Conservation (phyloP, 2,113 vertebrate species). For the Corapipo altera region DNA sequence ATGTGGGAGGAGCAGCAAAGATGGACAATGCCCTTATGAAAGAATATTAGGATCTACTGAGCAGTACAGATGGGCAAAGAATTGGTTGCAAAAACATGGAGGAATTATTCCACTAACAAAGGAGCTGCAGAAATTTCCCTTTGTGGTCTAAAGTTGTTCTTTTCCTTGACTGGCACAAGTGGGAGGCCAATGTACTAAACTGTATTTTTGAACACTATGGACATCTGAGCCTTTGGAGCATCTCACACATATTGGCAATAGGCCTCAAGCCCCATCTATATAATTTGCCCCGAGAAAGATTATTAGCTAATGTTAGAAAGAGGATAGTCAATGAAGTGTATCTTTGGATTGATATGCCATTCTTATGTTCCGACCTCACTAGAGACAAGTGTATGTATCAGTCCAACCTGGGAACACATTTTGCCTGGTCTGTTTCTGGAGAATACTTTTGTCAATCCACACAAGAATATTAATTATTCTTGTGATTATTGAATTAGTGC, state of each 20-base stretch:
- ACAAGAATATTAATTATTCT: background rate
- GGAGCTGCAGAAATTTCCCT: background rate
- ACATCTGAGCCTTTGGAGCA: background rate
- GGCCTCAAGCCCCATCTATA: background rate
- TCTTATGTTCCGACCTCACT: background rate
- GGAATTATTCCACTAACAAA: background rate
- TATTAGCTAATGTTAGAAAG: background rate
- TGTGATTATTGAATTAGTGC: background rate
- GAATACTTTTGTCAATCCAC: background rate
- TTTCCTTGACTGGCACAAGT: background rate
- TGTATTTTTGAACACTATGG: background rate
- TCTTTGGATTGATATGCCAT: background rate
- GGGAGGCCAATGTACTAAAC: fast-evolving
- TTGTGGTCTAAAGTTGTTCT: background rate
- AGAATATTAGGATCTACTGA: background rate
- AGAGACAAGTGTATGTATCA: background rate
- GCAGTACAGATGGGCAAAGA: background rate
- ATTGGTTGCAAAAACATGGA: background rate
- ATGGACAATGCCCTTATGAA: background rate
- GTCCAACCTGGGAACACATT: background rate
- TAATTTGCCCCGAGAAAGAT: background rate
- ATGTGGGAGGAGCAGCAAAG: background rate
- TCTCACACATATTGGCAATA: background rate
- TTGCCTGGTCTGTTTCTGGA: background rate
- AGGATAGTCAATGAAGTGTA: background rate